Base-by-base conservation (phyloP, 1,140 invertebrate genomes). In the Drosophila watanabei region DNA sequence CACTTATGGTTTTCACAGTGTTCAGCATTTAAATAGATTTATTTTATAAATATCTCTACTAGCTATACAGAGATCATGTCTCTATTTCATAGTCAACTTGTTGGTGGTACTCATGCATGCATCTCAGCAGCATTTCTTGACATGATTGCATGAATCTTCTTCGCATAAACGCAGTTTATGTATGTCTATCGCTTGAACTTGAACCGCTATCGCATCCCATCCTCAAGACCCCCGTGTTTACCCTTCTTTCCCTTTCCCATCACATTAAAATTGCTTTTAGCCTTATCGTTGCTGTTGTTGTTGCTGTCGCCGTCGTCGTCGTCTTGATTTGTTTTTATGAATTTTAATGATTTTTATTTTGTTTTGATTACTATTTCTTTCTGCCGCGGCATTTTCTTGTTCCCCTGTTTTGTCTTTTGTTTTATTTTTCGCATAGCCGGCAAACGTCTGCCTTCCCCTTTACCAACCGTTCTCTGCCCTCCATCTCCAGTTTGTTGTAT, bases 291-390 rank as follows among this genome's bases (percentile, higher is more conserved):
- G 72, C 30, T 75, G 35, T 66, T 76, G 72, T 46, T 52, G 51
- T 52, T 66, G 16, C 32, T 62, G 52, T 35, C 33, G 56, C 43
- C 57, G 45, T 43, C 59, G 77, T 30, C 18, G 41, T 24, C 24
- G 46, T 24, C 43, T 58, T 56, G 75, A 65, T 79, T 80, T 80
- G 65, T 79, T 80, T 80, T 80, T 79, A 80, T 80, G 78, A 80
- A 80, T 79, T 79, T 80, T 79, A 73, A 80, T 80, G 68, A 66
- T 73, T 79, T 78, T 80, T 80, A 79, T 80, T 80, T 80, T 80
- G 78, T 80, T 80, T 80, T 80, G 78, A 79, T 80, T 80, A 73
- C 78, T 73, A 73, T 79, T 79, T 80, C 77, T 64, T 79, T 60
- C 18, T 18, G 65, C 60, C 35, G 43, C 51, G 54, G 54, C 64